Percentiles rank a stretch among this genome's conserved stretches.
These are phyloP conservation scores for Pangasius krempfi DNA, from an alignment of 2,797 vertebrate species.

Conservation along the genomic window DNA sequence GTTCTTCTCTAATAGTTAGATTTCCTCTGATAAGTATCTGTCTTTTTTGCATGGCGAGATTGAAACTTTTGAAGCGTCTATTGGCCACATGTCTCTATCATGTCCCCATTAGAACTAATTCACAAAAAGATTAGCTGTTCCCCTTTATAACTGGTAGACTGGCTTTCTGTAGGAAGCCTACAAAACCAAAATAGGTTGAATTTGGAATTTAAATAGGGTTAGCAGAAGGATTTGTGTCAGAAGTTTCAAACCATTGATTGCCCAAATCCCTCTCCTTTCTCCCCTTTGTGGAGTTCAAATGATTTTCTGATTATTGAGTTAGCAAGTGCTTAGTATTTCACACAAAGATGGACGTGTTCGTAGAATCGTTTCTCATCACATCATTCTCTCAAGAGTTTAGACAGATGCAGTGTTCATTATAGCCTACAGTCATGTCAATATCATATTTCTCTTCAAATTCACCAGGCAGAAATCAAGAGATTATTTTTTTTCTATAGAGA, in stretches of 20 bases:
- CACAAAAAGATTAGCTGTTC: constrained; percentile 23
- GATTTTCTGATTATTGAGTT: constrained; percentile 1
- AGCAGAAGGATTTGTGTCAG: not conserved
- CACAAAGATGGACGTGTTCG: not conserved
- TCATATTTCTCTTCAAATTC: constrained; percentile 5
- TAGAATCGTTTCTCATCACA: not conserved
- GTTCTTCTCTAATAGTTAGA: not conserved
- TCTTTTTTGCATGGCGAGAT: not conserved
- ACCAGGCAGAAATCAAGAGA: not conserved
- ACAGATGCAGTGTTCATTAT: not conserved
- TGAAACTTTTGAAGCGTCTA: not conserved
- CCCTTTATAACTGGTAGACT: not conserved
- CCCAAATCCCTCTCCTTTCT: not conserved
- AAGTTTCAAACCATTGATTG: not conserved
- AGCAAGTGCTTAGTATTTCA: constrained; percentile 10
- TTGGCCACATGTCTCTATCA: constrained; percentile 23
- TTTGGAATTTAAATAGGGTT: constrained; percentile 5
- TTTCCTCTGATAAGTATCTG: not conserved
- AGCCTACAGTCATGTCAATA: constrained; percentile 16
- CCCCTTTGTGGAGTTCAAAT: constrained; percentile 10
- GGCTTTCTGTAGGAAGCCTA: not conserved
- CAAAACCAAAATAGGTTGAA: not conserved
- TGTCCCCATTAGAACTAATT: constrained; percentile 18
- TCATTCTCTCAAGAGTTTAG: not conserved
- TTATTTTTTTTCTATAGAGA: not conserved